Base-by-base conservation (phyloP, 1,140 invertebrate genomes). In the Papilio dardanus region DNA sequence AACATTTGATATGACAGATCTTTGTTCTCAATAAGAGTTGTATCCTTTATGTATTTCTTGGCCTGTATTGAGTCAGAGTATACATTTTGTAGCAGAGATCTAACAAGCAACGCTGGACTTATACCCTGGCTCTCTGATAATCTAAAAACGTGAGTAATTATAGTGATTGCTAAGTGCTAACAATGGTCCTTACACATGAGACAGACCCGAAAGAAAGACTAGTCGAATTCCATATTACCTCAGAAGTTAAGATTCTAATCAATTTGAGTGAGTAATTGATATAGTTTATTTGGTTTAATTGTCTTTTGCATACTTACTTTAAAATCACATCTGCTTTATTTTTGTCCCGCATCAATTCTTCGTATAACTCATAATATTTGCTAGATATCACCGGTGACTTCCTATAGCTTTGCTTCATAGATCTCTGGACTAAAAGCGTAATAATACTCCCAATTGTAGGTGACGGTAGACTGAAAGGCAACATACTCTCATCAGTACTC, bases 1-100 rank as follows among this genome's bases (percentile, higher is more conserved):
- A 96, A 96, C 10, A 97, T 94, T 95, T 98, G 97, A 88, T 95
- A 95, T 1, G 97, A 96, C 24, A 98, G 93, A 82, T 95, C 90
- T 74, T 94, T 94, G 88, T 98, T 95, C 77, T 95, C 91, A 79
- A 98, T 97, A 19, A 96, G 82, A 19, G 95, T 95, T 21, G 96
- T 96, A 82, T 97, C 96, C 84, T 96, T 96, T 78, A 97, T 90
- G 76, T 95, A 91, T 80, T 95, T 94, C 74, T 95, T 95, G 1
- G 88, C 85, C 66, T 85, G 76, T 62, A 83, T 75, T 16, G 87
- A 87, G 65, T 91, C 86, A 6, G 89, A 79, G 79, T 86, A 88
- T 4, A 89, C 82, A 85, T 92, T 88, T 67, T 93, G 88, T 14
- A 94, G 69, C 19, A 93, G 77, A 46, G 91, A 92, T 80, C 91